These are phyloP conservation scores for Nyctibius bracteatus DNA, from an alignment of 2,113 vertebrate genomes.

Conservation along the genomic window DNA sequence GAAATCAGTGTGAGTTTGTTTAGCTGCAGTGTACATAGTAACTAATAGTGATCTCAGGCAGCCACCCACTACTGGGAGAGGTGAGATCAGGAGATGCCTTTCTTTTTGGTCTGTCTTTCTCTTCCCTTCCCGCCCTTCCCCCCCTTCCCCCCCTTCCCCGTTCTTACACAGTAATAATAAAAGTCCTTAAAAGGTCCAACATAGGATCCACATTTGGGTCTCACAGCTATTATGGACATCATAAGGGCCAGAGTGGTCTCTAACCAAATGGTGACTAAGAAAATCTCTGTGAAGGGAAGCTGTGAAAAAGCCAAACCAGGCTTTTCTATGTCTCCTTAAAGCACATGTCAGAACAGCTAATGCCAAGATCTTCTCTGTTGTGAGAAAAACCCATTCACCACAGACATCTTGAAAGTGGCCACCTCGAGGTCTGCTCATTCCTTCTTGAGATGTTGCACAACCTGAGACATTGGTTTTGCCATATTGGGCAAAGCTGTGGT, in stretches of 20 bases:
- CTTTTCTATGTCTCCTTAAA: neutral
- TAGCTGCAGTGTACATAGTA: neutral
- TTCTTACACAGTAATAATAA: neutral
- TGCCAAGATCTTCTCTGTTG: neutral
- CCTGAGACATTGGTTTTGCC: neutral
- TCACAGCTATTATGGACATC: neutral
- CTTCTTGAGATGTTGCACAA: neutral
- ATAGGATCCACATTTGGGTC: neutral
- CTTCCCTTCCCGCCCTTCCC: fast-evolving
- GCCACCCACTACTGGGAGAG: neutral
- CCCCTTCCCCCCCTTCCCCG: fast-evolving
- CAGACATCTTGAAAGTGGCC: neutral
- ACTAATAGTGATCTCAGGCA: neutral
- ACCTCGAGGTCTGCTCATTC: neutral
- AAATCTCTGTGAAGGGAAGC: neutral
- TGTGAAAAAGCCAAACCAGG: neutral
- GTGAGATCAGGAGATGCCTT: neutral
- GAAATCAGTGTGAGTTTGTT: neutral
- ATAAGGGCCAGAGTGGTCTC: neutral
- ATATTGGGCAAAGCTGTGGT: conserved; percentile 17
- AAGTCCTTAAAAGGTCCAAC: neutral
- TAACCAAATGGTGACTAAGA: neutral
- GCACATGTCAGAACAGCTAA: neutral
- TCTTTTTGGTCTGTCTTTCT: neutral
- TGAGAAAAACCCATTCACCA: neutral